Evolutionary conservation across 2,797 vertebrate genomes (phyloP), one percentile per base, ranked within the genome.

Genomic region (Diplodus sargus): DNA sequence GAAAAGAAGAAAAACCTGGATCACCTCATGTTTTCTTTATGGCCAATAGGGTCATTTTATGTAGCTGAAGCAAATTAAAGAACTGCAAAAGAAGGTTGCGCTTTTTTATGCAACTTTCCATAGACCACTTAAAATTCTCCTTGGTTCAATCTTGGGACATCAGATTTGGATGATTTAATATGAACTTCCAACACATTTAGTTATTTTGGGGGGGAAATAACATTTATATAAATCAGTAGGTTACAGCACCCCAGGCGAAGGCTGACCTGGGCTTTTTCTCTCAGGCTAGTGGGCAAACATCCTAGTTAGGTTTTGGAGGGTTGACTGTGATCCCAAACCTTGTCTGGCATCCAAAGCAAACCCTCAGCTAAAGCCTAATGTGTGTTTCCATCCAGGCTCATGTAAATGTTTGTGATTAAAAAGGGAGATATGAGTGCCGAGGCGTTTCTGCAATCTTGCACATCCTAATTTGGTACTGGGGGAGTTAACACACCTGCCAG

Each of bases 401-500:
- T 85, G 79, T 91, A 90, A 93, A 92, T 87, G 89, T 89, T 92
- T 90, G 89, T 90, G 90, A 93, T 94, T 93, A 91, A 91, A 92
- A 90, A 74, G 68, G 77, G 80, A 82, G 86, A 90, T 87, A 91
- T 85, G 89, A 93, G 87, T 88, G 88, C 82, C 22, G 83, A 91
- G 91, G 88, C 82, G 67, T 94, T 96, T 94, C 91, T 95, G 95
- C 93, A 92, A 96, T 95, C 93, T 95, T 91, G 94, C 95, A 95
- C 92, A 94, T 95, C 95, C 92, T 96, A 95, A 96, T 95, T 96
- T 94, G 96, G 94, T 95, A 95, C 95, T 95, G 89, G 89, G 95
- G 95, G 96, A 97, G 96, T 95, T 94, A 96, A 94, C 95, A 92
- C 97, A 97, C 97, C 97, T 98, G 97, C 96, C 96, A 96, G 92